Base-by-base conservation (phyloP, 2,888 invertebrate genomes). In the Prosopocoilus inquinatus region DNA sequence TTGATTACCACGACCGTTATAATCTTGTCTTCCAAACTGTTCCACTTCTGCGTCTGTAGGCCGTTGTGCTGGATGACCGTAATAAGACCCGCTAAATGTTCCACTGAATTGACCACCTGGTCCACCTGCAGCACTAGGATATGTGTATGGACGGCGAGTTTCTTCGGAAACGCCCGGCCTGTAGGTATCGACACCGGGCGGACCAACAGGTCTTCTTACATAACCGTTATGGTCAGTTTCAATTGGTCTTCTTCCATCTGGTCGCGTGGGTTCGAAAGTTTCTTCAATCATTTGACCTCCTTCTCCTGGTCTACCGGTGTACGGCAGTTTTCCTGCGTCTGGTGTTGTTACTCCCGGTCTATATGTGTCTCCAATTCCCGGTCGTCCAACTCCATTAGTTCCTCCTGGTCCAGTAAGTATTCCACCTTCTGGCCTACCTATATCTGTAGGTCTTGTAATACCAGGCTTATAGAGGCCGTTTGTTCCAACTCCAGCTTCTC, bases 371-470 rank as follows among this genome's bases (percentile, higher is more conserved):
- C 52, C 41, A 28, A 36, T 28, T 28, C 20, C 20, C 20, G 20
- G 20, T 28, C 3, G 20, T 5, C 20, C 20, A 3, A 28, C 20
- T 28, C 20, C 13, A 41, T 28, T 35, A 1, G 60, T 39, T 36
- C 32, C 46, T 16, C 44, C 39, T 39, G n/a, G 11, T 11, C 41
- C 33, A 5, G 46, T 43, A 8, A 28, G 32, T 47, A 35, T 33
- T 39, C 16, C 28, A 20, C 50, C 38, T 9, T 55, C 59, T 15
- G 60, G 59, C 38, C 53, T 36, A 12, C 20, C 20, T 3, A 28
- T 1, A 28, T 58, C 58, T 11, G 64, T 62, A 34, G 28, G 52
- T 20, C 58, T 59, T 15, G 49, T 34, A n/a, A n/a, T n/a, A 15
- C 39, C 8, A 47, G 16, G 13, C 38, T 13, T 38, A 8, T 12